Evolutionary conservation across 2,888 invertebrate species (phyloP).

Genomic region (Chymomyza caudatula): DNA sequence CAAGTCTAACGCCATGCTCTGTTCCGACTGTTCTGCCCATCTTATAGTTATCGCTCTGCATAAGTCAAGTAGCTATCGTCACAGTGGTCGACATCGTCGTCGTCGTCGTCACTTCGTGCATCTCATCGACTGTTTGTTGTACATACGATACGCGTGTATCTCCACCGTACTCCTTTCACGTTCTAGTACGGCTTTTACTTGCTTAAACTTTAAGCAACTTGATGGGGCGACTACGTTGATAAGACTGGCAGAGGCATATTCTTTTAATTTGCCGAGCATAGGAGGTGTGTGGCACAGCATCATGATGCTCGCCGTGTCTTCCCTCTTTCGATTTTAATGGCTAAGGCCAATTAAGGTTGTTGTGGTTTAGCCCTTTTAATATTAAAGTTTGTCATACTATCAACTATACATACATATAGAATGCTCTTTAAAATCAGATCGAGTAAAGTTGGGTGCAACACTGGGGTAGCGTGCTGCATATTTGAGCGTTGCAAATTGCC

Average conservation of each 20-base stretch:
- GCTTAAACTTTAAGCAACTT: constrained; percentile 55
- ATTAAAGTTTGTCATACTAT: too few relatives aligned
- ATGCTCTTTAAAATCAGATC: background rate
- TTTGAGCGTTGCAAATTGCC: too few relatives aligned
- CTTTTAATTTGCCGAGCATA: constrained; percentile 44
- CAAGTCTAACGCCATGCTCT: background rate
- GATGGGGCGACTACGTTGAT: constrained; percentile 56
- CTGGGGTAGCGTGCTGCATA: too few relatives aligned
- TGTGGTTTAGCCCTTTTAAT: too few relatives aligned
- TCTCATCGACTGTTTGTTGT: background rate
- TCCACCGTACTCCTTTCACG: background rate
- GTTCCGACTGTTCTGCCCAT: background rate
- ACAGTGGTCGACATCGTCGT: constrained; percentile 29
- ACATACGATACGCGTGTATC: background rate
- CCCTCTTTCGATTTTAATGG: too few relatives aligned
- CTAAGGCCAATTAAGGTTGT: too few relatives aligned
- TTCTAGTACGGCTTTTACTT: constrained; percentile 33
- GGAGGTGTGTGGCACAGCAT: too few relatives aligned
- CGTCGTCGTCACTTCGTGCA: constrained; percentile 25
- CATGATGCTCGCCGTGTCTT: too few relatives aligned
- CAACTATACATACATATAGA: too few relatives aligned
- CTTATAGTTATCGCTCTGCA: constrained; percentile 40
- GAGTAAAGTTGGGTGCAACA: too few relatives aligned
- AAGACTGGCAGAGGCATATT: constrained; percentile 57
- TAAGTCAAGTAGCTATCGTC: constrained; percentile 43